A percentile compares a stretch with the other conserved stretches of the same genome.
Conservation (phyloP, 2,797 vertebrate genomes). For the Urocyon cinereoargenteus region DNA sequence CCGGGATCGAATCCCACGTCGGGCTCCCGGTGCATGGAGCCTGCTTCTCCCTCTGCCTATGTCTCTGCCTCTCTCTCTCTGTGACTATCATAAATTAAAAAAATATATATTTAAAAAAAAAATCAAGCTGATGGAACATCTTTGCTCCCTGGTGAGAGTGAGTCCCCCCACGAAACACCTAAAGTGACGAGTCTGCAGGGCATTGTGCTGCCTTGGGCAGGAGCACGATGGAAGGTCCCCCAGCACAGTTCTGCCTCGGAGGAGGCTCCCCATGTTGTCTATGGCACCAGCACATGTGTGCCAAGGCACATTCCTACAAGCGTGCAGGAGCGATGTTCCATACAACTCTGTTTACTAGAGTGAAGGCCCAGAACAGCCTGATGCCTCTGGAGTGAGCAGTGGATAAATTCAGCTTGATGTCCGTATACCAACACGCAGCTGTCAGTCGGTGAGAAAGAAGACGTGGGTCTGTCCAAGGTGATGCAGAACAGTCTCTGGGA, state of each 20-base stretch:
- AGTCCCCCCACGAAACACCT: background rate
- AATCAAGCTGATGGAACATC: background rate
- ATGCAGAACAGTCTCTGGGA: background rate
- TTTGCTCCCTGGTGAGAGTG: background rate
- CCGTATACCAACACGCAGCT: rapidly evolving
- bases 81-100: too few species aligned
- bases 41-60: too few species aligned
- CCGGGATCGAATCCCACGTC: too few species aligned
- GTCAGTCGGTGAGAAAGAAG: background rate
- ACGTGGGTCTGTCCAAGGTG: background rate
- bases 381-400: rapidly evolving
- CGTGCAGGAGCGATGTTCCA: rapidly evolving
- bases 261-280: background rate
- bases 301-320: background rate
- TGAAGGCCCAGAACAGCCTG: rapidly evolving
- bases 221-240: background rate
- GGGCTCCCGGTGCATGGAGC: too few species aligned
- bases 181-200: background rate
- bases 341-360: background rate
- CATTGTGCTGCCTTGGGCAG: background rate
- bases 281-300: rapidly evolving
- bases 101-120: too few species aligned
- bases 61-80: too few species aligned
- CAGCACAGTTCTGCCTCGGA: background rate
- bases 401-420: background rate